Evolutionary conservation across 2,113 vertebrate genomes (phyloP).

Genomic region (Triplophysa rosa): DNA sequence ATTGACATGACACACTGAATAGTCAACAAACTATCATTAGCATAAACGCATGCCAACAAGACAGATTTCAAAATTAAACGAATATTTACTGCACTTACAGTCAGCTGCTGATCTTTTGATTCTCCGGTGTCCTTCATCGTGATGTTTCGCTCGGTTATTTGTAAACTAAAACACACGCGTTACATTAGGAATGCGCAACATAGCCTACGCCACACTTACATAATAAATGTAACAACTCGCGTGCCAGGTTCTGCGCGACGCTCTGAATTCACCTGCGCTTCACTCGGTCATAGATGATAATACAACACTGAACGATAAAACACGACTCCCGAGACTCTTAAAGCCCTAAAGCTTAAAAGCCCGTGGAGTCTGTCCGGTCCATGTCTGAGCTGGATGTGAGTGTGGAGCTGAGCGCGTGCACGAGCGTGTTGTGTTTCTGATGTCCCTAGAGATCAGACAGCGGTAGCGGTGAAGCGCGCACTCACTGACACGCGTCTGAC

Average conservation of each 20-base stretch:
- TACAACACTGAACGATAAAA: neutral
- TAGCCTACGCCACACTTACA: conserved; percentile 49
- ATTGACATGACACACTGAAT: too few relatives aligned
- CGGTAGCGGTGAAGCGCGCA: conserved; percentile 38
- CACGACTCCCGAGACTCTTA: neutral
- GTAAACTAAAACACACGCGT: neutral
- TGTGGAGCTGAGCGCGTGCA: neutral
- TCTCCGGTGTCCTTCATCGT: conserved; percentile 76
- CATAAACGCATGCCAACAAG: neutral
- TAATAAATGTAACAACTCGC: conserved; percentile 7
- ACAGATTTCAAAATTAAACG: neutral
- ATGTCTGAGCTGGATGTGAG: neutral
- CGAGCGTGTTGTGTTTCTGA: conserved; percentile 50
- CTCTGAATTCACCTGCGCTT: conserved; percentile 20
- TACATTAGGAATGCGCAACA: conserved; percentile 43
- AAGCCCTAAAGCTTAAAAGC: neutral
- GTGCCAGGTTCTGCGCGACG: neutral
- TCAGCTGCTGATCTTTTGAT: conserved; percentile 80
- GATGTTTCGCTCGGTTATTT: conserved; percentile 19
- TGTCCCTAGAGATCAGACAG: conserved; percentile 70
- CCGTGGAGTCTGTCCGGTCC: neutral
- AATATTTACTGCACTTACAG: conserved; percentile 62
- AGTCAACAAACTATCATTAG: too few relatives aligned
- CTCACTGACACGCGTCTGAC: conserved; percentile 24
- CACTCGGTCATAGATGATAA: neutral